Evolutionary conservation across 2,797 vertebrate genomes (phyloP), one percentile per base, ranked within the genome.

Genomic region (Thaleichthys pacificus): DNA sequence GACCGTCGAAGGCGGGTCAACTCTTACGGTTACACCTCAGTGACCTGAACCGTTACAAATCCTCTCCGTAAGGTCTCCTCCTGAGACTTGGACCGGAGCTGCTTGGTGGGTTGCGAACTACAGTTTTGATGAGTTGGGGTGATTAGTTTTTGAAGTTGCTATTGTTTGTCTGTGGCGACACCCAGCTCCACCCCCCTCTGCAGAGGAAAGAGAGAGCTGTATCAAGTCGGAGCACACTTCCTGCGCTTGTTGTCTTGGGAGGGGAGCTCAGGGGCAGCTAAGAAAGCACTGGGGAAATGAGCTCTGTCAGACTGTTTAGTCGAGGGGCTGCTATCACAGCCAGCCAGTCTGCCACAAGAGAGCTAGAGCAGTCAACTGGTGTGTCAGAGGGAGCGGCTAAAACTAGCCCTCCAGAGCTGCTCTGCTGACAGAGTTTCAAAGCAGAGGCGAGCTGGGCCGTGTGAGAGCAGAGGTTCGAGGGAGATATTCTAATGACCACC

Each of bases 201-300:
- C 61, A 74, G 38, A 82, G 84, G 84, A 89, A 83, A 72, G 68
- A 51, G 76, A 65, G 6, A 24, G 60, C 69, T 64, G 62, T 86
- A 87, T 87, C 87, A 82, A 86, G 76, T 70, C 62, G 24, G 69
- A 76, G 60, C 87, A 89, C 74, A 81, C 77, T 86, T 89, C 87
- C 87, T 83, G 69, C 69, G 64, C 66, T 84, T 85, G 74, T 83
- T 84, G 77, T 84, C 85, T 84, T 85, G 82, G 77, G 75, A 79
- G 82, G 79, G 74, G 69, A 82, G 78, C 72, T 74, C 66, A 78
- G 71, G 56, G 54, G 58, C 42, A 64, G 72, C 75, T 69, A 85
- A 87, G 87, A 85, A 82, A 81, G 71, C n/a, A 54, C 5, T 49
- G 17, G 30, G 60, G 71, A 61, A 79, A 65, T 69, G 71, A 68